A percentile compares a stretch with the other conserved stretches of the same genome.
phyloP scores from a whole-genome alignment of 2,888 invertebrate species.

The Selenia dentaria region DNA sequence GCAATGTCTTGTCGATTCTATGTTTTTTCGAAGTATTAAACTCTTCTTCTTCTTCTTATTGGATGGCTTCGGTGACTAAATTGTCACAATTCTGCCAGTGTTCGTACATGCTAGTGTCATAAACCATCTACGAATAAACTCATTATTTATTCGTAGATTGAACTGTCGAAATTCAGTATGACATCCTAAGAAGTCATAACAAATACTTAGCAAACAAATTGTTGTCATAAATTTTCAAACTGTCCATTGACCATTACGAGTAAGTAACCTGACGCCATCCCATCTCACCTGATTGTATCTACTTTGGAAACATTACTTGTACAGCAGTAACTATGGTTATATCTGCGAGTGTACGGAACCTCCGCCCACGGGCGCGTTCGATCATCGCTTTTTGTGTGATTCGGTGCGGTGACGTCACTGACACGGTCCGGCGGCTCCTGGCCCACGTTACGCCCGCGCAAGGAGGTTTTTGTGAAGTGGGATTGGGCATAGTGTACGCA shows the following conservation, averaged over 20 bases:
- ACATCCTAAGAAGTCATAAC: too few relatives aligned
- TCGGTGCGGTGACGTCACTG: conserved; percentile 43
- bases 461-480: conserved; percentile 21
- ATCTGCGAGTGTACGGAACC: conserved; percentile 4
- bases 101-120: too few relatives aligned
- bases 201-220: background rate
- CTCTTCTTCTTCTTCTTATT: too few relatives aligned
- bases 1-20: too few relatives aligned
- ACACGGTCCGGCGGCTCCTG: conserved; percentile 44
- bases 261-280: background rate
- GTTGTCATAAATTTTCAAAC: background rate
- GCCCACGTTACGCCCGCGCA: conserved; percentile 54
- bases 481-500: conserved; percentile 17
- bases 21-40: too few relatives aligned
- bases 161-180: too few relatives aligned
- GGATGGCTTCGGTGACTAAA: too few relatives aligned
- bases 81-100: too few relatives aligned
- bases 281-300: background rate
- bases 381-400: conserved; percentile 22
- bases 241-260: background rate
- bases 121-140: too few relatives aligned
- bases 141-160: too few relatives aligned
- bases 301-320: conserved; percentile 2
- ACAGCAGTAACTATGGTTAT: background rate
- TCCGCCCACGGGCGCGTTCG: conserved; percentile 9